Percentiles rank a stretch among this genome's conserved stretches.
These are phyloP conservation scores for Drosophila rufa DNA, from an alignment of 1,140 invertebrate species.

Conservation along the genomic window DNA sequence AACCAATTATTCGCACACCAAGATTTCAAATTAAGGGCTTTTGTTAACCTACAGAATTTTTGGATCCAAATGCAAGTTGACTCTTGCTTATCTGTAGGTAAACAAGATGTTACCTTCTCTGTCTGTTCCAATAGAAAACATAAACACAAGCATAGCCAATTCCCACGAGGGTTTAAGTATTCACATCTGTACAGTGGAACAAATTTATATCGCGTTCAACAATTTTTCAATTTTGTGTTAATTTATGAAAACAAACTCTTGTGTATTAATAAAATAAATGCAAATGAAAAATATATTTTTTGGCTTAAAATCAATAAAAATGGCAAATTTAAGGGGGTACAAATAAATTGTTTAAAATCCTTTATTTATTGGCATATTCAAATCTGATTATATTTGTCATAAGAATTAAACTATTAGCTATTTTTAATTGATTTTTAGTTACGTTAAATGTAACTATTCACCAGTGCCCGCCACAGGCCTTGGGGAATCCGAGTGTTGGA, in stretches of 20 bases:
- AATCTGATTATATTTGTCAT: not conserved
- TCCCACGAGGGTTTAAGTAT: constrained; percentile 49
- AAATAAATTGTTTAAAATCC: not conserved
- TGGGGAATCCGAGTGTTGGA: constrained; percentile 4
- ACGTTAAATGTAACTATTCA: not conserved
- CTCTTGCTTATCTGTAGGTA: constrained; percentile 31
- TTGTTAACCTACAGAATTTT: constrained; percentile 13
- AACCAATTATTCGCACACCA: not conserved
- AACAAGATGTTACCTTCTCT: constrained; percentile 13
- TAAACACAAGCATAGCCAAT: constrained; percentile 63
- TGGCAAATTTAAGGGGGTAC: too few relatives aligned
- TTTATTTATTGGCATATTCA: not conserved
- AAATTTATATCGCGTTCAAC: not conserved
- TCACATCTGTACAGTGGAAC: constrained; percentile 40
- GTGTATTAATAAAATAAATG: too few relatives aligned
- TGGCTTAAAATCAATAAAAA: not conserved
- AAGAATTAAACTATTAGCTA: not conserved
- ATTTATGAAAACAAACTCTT: not conserved
- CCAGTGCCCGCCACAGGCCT: constrained; percentile 31
- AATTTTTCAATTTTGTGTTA: not conserved
- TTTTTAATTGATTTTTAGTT: not conserved
- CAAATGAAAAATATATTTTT: not conserved
- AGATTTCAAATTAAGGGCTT: not conserved
- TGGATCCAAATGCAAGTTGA: constrained; percentile 16
- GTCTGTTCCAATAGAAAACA: constrained; percentile 60